phyloP scores from a whole-genome alignment of 1,140 invertebrate species.

The Pygmarrhopalites habei region DNA sequence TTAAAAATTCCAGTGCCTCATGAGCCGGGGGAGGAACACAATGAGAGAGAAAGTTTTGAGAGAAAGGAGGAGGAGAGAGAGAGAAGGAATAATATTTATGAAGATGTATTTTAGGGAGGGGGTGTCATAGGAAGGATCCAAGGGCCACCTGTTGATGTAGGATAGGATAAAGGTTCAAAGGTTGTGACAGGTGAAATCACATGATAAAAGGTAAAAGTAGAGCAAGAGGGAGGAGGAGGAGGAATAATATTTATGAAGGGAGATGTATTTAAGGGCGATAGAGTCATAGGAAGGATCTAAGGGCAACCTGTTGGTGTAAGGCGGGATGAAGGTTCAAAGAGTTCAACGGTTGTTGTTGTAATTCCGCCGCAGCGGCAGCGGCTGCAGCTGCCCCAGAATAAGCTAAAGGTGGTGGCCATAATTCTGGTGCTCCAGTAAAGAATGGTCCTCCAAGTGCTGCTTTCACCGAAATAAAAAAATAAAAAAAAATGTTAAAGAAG shows the following conservation, averaged over 20 bases:
- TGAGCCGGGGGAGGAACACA: neutral
- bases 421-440: slow-evolving; percentile 83
- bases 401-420: slow-evolving; percentile 87
- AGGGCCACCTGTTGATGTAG: slow-evolving; percentile 94
- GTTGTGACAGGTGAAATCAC: slow-evolving; percentile 55
- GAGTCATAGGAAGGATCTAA: slow-evolving; percentile 94
- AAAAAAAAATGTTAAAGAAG: neutral
- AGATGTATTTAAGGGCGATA: slow-evolving; percentile 42
- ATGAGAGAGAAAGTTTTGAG: neutral
- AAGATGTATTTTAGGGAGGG: slow-evolving; percentile 42
- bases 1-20: too few relatives aligned
- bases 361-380: slow-evolving; percentile 56
- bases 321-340: slow-evolving; percentile 86
- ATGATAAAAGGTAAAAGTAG: neutral
- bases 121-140: slow-evolving; percentile 91
- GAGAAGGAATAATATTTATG: slow-evolving; percentile 5
- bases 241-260: slow-evolving; percentile 43
- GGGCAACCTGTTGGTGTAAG: slow-evolving; percentile 87
- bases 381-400: slow-evolving; percentile 48
- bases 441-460: slow-evolving; percentile 86
- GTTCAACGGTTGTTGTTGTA: slow-evolving; percentile 76
- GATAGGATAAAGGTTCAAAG: slow-evolving; percentile 84
- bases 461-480: slow-evolving; percentile 40
- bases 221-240: neutral
- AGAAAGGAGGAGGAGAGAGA: neutral